phyloP scores from a whole-genome alignment of 2,113 vertebrate species.

The Eolophus roseicapilla region DNA sequence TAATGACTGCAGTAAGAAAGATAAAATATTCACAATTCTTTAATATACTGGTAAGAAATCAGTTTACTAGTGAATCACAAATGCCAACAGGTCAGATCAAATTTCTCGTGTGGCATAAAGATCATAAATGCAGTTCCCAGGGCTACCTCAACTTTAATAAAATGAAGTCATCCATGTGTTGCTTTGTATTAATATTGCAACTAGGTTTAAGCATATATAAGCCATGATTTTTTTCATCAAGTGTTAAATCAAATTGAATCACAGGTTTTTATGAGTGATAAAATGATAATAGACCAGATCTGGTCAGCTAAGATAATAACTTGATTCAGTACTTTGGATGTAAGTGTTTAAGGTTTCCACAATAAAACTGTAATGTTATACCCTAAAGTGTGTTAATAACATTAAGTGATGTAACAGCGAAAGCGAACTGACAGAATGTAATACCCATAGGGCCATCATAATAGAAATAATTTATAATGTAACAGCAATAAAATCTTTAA shows the following conservation, averaged over 20 bases:
- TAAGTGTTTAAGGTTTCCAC: conserved; percentile 97
- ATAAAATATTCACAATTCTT: conserved; percentile 9
- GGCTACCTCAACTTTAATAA: conserved; percentile 77
- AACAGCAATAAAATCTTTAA: conserved; percentile 97
- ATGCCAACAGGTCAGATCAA: conserved; percentile 67
- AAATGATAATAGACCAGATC: conserved; percentile 81
- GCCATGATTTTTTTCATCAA: conserved; percentile 68
- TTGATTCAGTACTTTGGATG: conserved; percentile 91
- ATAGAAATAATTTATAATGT: conserved; percentile 99
- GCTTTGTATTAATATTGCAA: conserved; percentile 74
- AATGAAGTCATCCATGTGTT: conserved; percentile 78
- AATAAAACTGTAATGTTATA: conserved; percentile 98
- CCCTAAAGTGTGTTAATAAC: conserved; percentile 98
- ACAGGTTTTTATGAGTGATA: conserved; percentile 79
- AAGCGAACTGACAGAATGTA: conserved; percentile 90
- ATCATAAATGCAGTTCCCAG: conserved; percentile 68
- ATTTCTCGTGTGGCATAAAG: conserved; percentile 38
- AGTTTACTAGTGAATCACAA: conserved; percentile 59
- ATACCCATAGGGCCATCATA: conserved; percentile 85
- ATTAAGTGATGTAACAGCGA: conserved; percentile 97
- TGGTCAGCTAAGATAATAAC: conserved; percentile 90
- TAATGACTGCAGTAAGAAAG: conserved; percentile 39
- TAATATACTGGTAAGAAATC: conserved; percentile 35
- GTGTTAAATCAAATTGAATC: conserved; percentile 81
- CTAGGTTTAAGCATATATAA: conserved; percentile 66